Base-by-base conservation (phyloP, 2,113 vertebrate species). In the Odontophorus gujanensis region DNA sequence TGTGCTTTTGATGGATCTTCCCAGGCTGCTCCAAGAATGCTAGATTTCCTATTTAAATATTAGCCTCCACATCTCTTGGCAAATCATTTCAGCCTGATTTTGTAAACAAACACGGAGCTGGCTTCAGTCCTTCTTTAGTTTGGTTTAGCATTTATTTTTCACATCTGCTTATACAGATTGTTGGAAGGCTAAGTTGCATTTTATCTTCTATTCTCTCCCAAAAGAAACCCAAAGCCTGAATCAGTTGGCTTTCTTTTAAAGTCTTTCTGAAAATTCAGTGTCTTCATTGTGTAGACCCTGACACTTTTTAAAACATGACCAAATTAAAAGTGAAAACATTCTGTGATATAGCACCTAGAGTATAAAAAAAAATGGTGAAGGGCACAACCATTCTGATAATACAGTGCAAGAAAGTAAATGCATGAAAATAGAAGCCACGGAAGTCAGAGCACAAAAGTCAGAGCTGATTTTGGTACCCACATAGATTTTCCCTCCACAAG, bases 91-190 rank as follows among this genome's bases (percentile, higher is more conserved):
- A 81, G 57, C 66, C 55, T 87, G 73, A 90, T 87, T 91, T 71
- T 42, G 72, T 91, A 93, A 94, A 93, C 75, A 85, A 94, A 91
- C 89, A 93, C 82, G 76, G 47, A 85, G 69, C 73, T 89, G 72
- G 75, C 71, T 68, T 85, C 77, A 36, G 67, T 62, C 30, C 15
- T 53, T 76, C 61, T 93, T 77, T 24, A 73, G 19, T 59, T 76
- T 55, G 82, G 76, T 84, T 81, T 92, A 53, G 36, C 62, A 62
- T 85, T 92, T 92, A 55, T 58, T 89, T 93, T 77, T 93, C 71
- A 66, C 89, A 92, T 91, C 81, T 96, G 94, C 84, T 91, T 65
- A 74, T 89, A 91, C 55, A 89, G 86, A 89, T 68, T 92, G 77
- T 51, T 89, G 89, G 89, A 81, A 85, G 87, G 78, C 66, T 87